Conservation (phyloP, 2,888 invertebrate genomes). For the Ormyrus rosae region DNA sequence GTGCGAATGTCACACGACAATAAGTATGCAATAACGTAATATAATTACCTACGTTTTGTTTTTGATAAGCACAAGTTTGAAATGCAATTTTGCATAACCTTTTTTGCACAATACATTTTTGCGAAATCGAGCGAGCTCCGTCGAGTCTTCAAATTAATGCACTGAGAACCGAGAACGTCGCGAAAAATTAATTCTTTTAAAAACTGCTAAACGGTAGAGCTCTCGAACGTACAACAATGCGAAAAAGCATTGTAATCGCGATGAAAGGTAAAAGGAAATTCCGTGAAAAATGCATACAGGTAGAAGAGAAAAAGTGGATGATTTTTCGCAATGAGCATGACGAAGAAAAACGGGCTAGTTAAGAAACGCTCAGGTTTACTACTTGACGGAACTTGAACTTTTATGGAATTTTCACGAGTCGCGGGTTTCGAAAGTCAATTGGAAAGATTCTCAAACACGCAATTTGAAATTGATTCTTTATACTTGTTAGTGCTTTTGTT, state of each 20-base stretch:
- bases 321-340: constrained; percentile 44
- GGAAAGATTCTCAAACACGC: constrained; percentile 10
- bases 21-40: neutral
- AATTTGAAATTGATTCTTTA: neutral
- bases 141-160: neutral
- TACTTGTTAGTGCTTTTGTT: neutral
- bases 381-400: constrained; percentile 40
- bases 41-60: constrained; percentile 1
- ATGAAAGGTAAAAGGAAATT: constrained; percentile 2
- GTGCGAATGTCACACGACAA: constrained; percentile 1
- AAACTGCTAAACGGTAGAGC: neutral
- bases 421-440: constrained; percentile 41
- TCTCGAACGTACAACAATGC: neutral
- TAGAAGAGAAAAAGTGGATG: constrained; percentile 3
- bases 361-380: neutral
- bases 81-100: neutral
- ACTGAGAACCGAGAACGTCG: neutral
- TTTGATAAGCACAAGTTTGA: constrained; percentile 1
- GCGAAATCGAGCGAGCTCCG: neutral
- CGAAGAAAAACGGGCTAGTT: constrained; percentile 19
- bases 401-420: constrained; percentile 53
- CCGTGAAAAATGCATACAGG: neutral
- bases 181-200: constrained; percentile 10
- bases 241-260: constrained; percentile 3
- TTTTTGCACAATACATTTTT: neutral